Evolutionary conservation across 2,113 vertebrate species (phyloP).

Genomic region (Barnardius zonarius): DNA sequence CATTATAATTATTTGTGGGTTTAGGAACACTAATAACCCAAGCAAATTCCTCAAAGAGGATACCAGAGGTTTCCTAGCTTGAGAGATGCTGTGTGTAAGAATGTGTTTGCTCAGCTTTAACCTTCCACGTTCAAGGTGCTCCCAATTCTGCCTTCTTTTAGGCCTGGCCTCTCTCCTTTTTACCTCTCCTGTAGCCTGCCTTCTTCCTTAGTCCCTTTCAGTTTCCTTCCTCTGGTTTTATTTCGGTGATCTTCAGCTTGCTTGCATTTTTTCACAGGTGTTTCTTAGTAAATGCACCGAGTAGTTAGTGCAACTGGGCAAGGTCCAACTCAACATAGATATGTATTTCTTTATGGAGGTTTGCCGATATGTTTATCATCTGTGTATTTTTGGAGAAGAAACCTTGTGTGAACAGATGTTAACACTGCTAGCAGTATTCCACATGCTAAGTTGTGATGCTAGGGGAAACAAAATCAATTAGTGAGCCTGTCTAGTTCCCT

Average conservation of each 20-base stretch:
- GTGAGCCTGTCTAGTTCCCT: neutral
- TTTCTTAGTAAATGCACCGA: neutral
- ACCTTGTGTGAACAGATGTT: fast-evolving
- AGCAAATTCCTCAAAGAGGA: slow-evolving; percentile 21
- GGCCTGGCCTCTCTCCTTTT: neutral
- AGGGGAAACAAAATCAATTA: neutral
- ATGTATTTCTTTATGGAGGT: neutral
- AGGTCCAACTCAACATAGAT: neutral
- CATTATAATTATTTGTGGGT: slow-evolving; percentile 55
- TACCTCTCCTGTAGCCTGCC: neutral
- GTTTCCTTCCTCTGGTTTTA: neutral
- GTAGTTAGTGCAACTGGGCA: neutral
- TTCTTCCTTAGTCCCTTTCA: neutral
- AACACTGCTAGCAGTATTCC: neutral
- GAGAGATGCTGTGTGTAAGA: neutral
- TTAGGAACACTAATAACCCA: slow-evolving; percentile 13
- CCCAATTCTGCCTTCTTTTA: neutral
- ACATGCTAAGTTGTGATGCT: neutral
- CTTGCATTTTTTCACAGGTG: neutral
- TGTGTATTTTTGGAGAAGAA: neutral
- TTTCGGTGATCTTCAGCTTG: neutral
- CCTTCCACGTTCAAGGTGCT: neutral
- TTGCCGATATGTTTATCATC: neutral
- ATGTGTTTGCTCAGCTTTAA: neutral
- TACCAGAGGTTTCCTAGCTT: neutral